Evolutionary conservation across 1,140 invertebrate genomes (phyloP), one percentile per base, ranked within the genome.

Genomic region (Trissolcus basalis): DNA sequence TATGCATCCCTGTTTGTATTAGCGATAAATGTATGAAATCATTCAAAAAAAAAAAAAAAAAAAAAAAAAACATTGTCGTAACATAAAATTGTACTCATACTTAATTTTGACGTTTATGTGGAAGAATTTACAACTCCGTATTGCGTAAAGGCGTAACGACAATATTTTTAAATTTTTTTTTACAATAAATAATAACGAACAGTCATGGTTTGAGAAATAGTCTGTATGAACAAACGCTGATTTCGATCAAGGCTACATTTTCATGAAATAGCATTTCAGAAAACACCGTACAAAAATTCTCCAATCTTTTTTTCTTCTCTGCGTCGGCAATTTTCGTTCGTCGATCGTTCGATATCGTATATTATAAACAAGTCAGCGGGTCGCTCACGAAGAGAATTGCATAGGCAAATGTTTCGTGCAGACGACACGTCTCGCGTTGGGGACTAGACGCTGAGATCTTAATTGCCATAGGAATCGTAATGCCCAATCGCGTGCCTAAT

Each of bases 401-500:
- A 72, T 64, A 67, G 75, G 58, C 48, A 54, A 59, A 68, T 49
- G 47, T 51, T 55, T 53, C 54, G 69, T 19, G 65, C 58, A 50
- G 60, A 75, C 71, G 77, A 80, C 82, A 78, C 77, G 77, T 74
- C 60, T 44, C 48, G 81, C 72, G 81, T 82, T 71, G 70, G 69
- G 35, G 59, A 32, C 63, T 77, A 56, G 64, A 80, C 77, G 48
- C 81, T 82, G 82, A 85, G 68, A 58, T 84, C 85, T 86, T 84
- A 86, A 87, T 87, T 87, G 84, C 80, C 80, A 65, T 43, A 41
- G 61, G 80, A 76, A 80, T 82, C 73, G 78, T 67, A 77, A 82
- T 77, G 77, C 64, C 70, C 76, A 82, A n/a, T 83, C 85, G 80
- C 73, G 80, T 81, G 85, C 82, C 83, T 86, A 87, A 87, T 87